Base-by-base conservation (phyloP, 2,888 invertebrate genomes). In the Nemotelus pantherinus region DNA sequence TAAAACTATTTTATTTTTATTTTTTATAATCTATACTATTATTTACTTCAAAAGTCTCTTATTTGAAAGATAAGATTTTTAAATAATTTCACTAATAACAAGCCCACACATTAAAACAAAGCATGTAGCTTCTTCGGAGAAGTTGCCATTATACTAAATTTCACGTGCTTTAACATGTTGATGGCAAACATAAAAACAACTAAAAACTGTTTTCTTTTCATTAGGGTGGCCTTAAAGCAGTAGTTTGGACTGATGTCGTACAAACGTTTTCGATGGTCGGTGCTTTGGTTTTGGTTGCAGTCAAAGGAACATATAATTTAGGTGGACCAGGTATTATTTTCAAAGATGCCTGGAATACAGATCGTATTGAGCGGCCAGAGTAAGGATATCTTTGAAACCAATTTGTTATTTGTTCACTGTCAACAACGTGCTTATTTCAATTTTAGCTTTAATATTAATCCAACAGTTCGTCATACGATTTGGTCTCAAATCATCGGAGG, bases 401-500 rank as follows among this genome's bases (percentile, higher is more conserved):
- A 25, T 60, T 53, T 25, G 47, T 55, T 39, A 1, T 44, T 57
- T 60, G 58, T 65, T 58, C 58, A 76, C 57, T 5, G 58, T 3
- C 41, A n/a, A 53, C 48, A 58, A 10, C 58, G 5, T n/a, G 5
- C 25, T 9, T n/a, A 63, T 63, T 64, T 63, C 63, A 47, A 60
- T 85, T 86, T 79, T 85, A 96, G 97, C 83, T 91, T 93, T 85
- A 93, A 94, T 85, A 88, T 91, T 9, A 92, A 93, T 87, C 95
- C 95, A 39, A 89, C 94, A 6, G 91, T 93, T 1, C 89, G 96
- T 10, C 95, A 96, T 83, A 93, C 95, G 0, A 87, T 95, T 71
- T 96, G 95, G 95, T 92, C 92, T 7, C 88, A 95, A 43, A 87
- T 92, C 0, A 85, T 96, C 70, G 96, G 96, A 3, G 95, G 95